These are phyloP conservation scores for Lacerta bilineata DNA, from an alignment of 2,797 vertebrate genomes.

Conservation along the genomic window DNA sequence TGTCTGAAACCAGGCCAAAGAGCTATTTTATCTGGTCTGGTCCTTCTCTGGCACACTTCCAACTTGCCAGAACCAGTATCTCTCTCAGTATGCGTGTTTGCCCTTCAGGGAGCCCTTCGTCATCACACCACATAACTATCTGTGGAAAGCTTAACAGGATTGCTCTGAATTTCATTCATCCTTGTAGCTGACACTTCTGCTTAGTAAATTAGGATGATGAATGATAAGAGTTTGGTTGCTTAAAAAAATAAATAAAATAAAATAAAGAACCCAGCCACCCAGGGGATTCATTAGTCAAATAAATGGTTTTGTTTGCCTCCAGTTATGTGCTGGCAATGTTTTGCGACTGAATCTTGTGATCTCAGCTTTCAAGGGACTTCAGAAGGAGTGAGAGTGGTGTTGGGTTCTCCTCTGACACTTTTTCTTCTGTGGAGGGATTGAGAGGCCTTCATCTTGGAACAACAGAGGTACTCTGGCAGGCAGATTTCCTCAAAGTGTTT, in stretches of 20 bases:
- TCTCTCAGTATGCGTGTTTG: background rate
- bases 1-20: too few relatives aligned
- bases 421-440: background rate
- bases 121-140: background rate
- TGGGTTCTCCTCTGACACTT: background rate
- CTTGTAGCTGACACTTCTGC: background rate
- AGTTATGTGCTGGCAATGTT: background rate
- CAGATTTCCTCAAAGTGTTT: background rate
- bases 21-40: too few relatives aligned
- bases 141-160: too few relatives aligned
- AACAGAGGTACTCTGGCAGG: conserved; percentile 13
- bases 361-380: background rate
- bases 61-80: too few relatives aligned
- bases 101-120: background rate
- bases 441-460: conserved; percentile 6
- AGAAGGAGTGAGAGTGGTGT: background rate
- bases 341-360: background rate
- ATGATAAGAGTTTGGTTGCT: background rate
- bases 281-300: conserved; percentile 15
- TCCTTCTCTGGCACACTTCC: too few relatives aligned
- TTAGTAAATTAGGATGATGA: background rate
- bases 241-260: background rate
- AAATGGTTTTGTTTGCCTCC: background rate
- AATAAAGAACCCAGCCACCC: background rate
- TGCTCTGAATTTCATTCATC: background rate